Evolutionary conservation across 1,140 invertebrate genomes (phyloP).

Genomic region (Drosophila leontia): DNA sequence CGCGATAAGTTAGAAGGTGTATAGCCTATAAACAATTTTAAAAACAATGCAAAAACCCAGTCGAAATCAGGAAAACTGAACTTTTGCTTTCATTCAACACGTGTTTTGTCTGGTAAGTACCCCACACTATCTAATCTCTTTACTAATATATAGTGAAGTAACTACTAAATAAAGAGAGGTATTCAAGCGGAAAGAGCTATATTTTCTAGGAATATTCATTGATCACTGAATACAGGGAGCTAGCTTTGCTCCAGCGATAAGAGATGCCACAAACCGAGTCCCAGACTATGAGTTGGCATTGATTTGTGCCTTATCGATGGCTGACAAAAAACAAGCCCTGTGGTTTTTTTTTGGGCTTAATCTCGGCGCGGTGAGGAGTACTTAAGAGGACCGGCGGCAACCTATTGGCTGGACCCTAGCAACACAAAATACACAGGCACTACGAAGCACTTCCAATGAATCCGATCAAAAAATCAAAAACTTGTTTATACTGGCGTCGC

Average conservation of each 20-base stretch:
- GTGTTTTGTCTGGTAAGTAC: conserved; percentile 33
- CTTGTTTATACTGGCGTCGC: conserved; percentile 9
- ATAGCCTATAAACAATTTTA: background rate
- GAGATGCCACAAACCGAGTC: background rate
- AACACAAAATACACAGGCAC: conserved; percentile 27
- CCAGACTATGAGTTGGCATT: conserved; percentile 15
- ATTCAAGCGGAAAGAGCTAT: conserved; percentile 11
- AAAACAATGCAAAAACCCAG: conserved; percentile 3
- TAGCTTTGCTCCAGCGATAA: conserved; percentile 1
- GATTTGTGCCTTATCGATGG: conserved; percentile 13
- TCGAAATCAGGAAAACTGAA: background rate
- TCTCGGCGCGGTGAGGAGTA: conserved; percentile 11
- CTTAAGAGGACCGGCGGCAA: conserved; percentile 11
- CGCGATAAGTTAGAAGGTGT: background rate
- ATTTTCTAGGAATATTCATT: conserved; percentile 11
- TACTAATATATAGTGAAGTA: background rate
- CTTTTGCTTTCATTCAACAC: conserved; percentile 36
- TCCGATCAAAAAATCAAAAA: conserved; percentile 14
- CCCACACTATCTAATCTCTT: conserved; percentile 19
- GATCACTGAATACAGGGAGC: background rate
- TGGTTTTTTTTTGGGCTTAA: conserved; percentile 13
- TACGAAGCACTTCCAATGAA: background rate
- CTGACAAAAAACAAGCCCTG: conserved; percentile 3
- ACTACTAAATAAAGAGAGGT: conserved; percentile 4
- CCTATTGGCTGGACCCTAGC: conserved; percentile 31